A percentile compares a stretch with the other conserved stretches of the same genome.
These are phyloP conservation scores for Ailuropoda melanoleuca DNA, from an alignment of 2,113 vertebrate genomes.

Conservation along the genomic window DNA sequence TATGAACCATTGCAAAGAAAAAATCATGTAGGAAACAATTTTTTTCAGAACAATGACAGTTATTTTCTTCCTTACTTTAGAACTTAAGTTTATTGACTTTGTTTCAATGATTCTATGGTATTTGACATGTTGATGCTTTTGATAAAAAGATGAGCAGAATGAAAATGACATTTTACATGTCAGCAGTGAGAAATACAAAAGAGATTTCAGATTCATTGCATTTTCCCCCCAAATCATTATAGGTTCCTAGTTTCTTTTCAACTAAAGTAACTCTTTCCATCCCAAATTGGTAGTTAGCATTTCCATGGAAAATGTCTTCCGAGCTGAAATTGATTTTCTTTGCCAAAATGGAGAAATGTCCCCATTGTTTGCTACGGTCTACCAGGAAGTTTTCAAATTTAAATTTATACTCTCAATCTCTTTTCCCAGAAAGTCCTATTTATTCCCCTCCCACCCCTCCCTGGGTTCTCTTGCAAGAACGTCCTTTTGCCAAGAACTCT, in stretches of 20 bases:
- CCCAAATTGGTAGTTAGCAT: not conserved
- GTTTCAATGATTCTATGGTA: constrained; percentile 46
- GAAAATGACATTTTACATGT: constrained; percentile 72
- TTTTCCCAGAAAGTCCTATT: not conserved
- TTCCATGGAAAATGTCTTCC: not conserved
- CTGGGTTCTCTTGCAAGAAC: not conserved
- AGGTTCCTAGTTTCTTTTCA: not conserved
- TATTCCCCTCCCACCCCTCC: not conserved
- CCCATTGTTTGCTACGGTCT: not conserved
- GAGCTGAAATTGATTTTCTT: not conserved
- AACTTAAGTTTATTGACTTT: constrained; percentile 55
- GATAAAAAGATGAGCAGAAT: constrained; percentile 64
- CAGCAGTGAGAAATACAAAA: constrained; percentile 61
- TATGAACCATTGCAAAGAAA: constrained; percentile 27
- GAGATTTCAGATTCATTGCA: constrained; percentile 15
- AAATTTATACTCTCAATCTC: not conserved
- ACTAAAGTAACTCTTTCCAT: constrained; percentile 11
- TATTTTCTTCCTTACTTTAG: constrained; percentile 41
- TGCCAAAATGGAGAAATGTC: not conserved
- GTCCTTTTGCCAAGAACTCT: constrained; percentile 52
- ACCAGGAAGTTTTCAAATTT: not conserved
- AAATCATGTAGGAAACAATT: constrained; percentile 24
- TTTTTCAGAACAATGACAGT: constrained; percentile 40
- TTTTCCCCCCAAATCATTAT: not conserved
- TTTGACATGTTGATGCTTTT: constrained; percentile 68